Evolutionary conservation across 1,140 invertebrate genomes (phyloP).

Genomic region (Lucilia cuprina): DNA sequence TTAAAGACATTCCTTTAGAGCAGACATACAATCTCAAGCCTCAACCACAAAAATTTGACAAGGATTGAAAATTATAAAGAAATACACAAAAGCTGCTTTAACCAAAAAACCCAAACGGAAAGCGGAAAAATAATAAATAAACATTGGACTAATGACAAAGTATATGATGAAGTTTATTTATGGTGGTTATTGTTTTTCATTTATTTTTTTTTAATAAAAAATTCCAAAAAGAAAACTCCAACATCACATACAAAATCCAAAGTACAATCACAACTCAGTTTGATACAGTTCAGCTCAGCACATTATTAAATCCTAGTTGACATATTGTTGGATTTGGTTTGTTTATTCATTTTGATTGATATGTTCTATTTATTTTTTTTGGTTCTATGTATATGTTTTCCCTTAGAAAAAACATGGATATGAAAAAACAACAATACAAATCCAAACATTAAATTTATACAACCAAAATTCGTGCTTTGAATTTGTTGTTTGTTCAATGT

Average conservation of each 20-base stretch:
- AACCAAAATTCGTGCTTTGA: background rate
- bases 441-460: background rate
- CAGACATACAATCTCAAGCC: no score
- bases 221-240: background rate
- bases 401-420: background rate
- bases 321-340: conserved; percentile 23
- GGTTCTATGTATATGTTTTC: background rate
- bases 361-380: background rate
- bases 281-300: background rate
- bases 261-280: background rate
- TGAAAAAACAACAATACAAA: background rate
- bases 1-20: conserved; percentile 55
- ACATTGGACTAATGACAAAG: background rate
- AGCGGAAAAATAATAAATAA: background rate
- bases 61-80: background rate
- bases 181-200: background rate
- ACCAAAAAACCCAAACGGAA: background rate
- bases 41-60: no score
- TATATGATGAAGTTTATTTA: background rate
- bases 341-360: conserved; percentile 18
- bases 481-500: background rate
- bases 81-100: background rate
- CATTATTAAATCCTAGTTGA: conserved; percentile 1
- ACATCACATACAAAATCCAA: background rate
- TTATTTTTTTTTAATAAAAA: background rate